Evolutionary conservation across 2,113 vertebrate species (phyloP).

Genomic region (Rousettus leschenaultii): DNA sequence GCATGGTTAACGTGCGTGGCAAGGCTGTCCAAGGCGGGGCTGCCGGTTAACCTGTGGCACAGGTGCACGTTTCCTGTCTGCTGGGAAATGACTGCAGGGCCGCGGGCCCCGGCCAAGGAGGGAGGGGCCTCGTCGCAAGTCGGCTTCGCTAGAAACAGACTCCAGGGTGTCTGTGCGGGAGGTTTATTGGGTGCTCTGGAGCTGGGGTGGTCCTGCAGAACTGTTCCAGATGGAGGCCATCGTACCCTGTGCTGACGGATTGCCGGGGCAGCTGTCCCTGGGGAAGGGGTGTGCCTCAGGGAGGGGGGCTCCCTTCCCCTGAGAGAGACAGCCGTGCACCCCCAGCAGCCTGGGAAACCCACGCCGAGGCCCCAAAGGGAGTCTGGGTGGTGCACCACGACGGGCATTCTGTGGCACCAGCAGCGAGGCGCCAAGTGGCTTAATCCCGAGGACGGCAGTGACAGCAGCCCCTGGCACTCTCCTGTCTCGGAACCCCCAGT

Average conservation of each 20-base stretch:
- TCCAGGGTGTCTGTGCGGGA: neutral
- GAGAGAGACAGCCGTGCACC: neutral
- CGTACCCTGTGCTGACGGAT: neutral
- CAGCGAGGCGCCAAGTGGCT: neutral
- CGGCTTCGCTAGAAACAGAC: neutral
- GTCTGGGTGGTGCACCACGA: neutral
- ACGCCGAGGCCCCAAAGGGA: neutral
- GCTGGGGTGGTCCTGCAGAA: neutral
- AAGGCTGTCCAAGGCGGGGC: neutral
- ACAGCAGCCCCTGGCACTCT: neutral
- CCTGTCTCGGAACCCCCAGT: neutral
- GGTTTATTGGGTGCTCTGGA: neutral
- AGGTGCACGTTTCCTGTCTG: neutral
- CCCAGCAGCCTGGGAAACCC: neutral
- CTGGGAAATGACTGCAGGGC: neutral
- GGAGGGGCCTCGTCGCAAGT: neutral
- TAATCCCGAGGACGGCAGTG: rapidly evolving
- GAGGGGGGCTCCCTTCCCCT: neutral
- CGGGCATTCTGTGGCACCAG: neutral
- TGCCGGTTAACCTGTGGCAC: rapidly evolving
- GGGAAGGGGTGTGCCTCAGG: neutral
- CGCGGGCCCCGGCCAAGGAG: rapidly evolving
- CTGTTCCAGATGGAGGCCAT: neutral
- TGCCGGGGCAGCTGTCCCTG: neutral
- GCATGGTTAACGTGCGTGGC: rapidly evolving